phyloP scores from a whole-genome alignment of 2,888 invertebrate species.

The Torymus auratus region DNA sequence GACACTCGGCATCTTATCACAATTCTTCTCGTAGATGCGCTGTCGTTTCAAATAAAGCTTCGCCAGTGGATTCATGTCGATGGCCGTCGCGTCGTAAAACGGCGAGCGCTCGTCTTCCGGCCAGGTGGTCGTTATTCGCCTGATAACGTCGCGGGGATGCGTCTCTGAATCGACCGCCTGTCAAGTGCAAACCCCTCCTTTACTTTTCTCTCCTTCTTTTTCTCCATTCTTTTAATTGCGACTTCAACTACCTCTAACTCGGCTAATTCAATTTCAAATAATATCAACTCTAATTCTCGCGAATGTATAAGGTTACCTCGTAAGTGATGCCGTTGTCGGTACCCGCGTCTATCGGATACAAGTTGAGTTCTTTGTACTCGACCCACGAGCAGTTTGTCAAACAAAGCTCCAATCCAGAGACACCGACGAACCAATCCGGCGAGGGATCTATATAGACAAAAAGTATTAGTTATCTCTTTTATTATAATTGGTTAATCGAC shows the following conservation, averaged over 20 bases:
- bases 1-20: slow-evolving; percentile 82
- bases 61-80: slow-evolving; percentile 90
- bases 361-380: slow-evolving; percentile 87
- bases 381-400: slow-evolving; percentile 93
- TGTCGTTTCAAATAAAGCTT: slow-evolving; percentile 87
- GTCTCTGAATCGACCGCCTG: slow-evolving; percentile 87
- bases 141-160: slow-evolving; percentile 89
- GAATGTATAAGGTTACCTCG: no score
- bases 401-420: slow-evolving; percentile 92
- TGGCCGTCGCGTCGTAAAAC: slow-evolving; percentile 85
- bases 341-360: slow-evolving; percentile 97
- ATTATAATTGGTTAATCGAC: not conserved
- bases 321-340: slow-evolving; percentile 96
- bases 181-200: not conserved
- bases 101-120: slow-evolving; percentile 95
- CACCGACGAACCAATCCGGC: slow-evolving; percentile 98
- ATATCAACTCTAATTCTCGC: no score
- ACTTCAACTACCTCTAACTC: no score
- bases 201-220: no score
- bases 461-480: not conserved
- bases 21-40: slow-evolving; percentile 85
- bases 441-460: slow-evolving; percentile 84
- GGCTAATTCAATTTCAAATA: no score
- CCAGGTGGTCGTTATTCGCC: slow-evolving; percentile 91
- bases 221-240: no score